Percentiles rank a stretch among this genome's conserved stretches.
These are phyloP conservation scores for Puma concolor DNA, from an alignment of 2,113 vertebrate species.

Conservation along the genomic window DNA sequence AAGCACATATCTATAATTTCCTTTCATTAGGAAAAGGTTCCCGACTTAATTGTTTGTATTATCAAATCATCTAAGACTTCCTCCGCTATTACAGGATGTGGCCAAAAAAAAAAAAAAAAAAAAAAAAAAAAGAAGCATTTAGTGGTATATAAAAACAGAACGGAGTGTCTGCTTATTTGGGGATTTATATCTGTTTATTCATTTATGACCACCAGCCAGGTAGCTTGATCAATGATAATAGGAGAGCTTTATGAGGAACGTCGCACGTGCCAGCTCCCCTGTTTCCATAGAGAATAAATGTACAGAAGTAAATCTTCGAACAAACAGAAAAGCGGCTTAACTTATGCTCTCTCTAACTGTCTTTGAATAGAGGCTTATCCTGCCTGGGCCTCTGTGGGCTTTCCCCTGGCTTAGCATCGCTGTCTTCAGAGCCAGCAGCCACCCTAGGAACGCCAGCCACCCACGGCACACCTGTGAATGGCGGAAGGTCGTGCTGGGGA, in stretches of 20 bases:
- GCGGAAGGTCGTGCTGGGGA: not conserved
- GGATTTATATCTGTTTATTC: constrained; percentile 62
- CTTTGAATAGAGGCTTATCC: not conserved
- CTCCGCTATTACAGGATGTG: not conserved
- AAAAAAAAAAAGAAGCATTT: constrained; percentile 25
- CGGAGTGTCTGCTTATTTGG: not conserved
- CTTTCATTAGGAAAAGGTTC: constrained; percentile 27
- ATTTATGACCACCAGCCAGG: constrained; percentile 44
- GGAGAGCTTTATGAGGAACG: constrained; percentile 36
- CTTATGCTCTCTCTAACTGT: not conserved
- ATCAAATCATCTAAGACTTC: constrained; percentile 2
- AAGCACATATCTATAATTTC: constrained; percentile 3
- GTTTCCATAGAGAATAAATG: constrained; percentile 32
- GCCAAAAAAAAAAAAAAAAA: constrained; percentile 52
- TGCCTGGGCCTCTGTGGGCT: not conserved
- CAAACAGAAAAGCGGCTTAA: not conserved
- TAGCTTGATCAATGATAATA: constrained; percentile 54
- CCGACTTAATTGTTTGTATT: constrained; percentile 28
- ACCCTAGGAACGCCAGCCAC: not conserved
- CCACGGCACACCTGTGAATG: accelerated
- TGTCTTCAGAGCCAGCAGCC: not conserved
- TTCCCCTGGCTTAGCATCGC: not conserved
- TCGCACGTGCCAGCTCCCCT: not conserved
- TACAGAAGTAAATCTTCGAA: constrained; percentile 25
- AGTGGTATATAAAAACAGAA: not conserved